Base-by-base conservation (phyloP, 2,113 vertebrate genomes). In the Perca fluviatilis region DNA sequence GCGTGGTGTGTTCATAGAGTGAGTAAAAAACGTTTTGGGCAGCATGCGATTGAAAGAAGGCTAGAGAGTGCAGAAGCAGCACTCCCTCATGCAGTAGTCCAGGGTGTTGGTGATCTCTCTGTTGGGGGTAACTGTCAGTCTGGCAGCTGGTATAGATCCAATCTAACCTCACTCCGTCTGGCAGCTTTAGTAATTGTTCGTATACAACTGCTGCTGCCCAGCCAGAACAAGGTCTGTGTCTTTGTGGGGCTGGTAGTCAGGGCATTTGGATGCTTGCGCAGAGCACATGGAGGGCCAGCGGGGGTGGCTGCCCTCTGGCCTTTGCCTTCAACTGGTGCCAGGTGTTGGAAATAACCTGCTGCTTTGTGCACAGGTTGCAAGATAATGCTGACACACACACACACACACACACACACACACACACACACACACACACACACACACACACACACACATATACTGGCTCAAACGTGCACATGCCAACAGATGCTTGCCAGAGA, bases 311-410 rank as follows among this genome's bases (percentile, higher is more conserved):
- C 43, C 71, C 83, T 85, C 82, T 69, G 73, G 77, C 62, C 83
- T 82, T 78, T 77, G 67, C 79, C 65, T 86, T 88, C 70, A 86
- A 57, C 68, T 46, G 36, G 65, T 80, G 83, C 83, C 86, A 92
- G 88, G 82, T 93, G 86, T 84, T 85, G n/a, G 66, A 90, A 85
- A 83, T 85, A 71, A 88, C 88, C 86, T 88, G 85, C 85, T 89
- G 90, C 66, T 77, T 65, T 76, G 77, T 79, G 72, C 66, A 75
- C 61, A 85, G 73, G 57, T 78, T 62, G 36, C 15, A 83, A 54
- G 58, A 54, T 68, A 75, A 53, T n/a, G 10, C 63, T 56, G 71
- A 58, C 65, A 19, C 69, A 72, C 62, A 72, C 54, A 57, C 46
- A 68, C 68, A 69, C 33, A 68, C 4, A 19, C 14, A 43, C 25